A percentile compares a stretch with the other conserved stretches of the same genome.
Conservation (phyloP, 2,888 invertebrate genomes). For the Ophioninae sp. region DNA sequence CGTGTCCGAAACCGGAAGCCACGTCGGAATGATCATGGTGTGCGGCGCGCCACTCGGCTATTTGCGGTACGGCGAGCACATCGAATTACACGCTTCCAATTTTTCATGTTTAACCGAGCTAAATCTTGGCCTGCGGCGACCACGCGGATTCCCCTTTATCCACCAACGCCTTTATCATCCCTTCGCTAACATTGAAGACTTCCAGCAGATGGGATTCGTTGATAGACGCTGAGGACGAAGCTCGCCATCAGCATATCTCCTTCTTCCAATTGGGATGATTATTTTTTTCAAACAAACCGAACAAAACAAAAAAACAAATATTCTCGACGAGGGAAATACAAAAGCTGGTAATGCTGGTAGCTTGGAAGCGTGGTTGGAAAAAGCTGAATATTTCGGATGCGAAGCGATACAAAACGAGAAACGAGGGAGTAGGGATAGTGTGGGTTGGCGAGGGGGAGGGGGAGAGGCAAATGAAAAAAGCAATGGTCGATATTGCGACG, state of each 20-base stretch:
- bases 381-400: constrained; percentile 1
- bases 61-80: constrained; percentile 12
- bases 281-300: background rate
- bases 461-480: constrained; percentile 4
- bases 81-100: constrained; percentile 54
- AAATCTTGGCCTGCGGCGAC: background rate
- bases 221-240: background rate
- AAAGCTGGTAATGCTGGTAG: background rate
- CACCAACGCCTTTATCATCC: constrained; percentile 10
- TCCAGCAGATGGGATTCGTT: background rate
- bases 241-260: background rate
- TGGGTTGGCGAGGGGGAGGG: background rate
- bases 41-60: background rate
- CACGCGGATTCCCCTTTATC: constrained; percentile 3
- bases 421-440: background rate
- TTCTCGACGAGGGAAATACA: background rate
- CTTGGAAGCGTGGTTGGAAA: background rate
- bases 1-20: constrained; percentile 41
- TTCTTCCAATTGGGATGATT: background rate
- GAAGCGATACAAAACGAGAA: background rate
- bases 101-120: constrained; percentile 25
- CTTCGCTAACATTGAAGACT: background rate
- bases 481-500: constrained; percentile 41
- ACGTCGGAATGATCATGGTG: constrained; percentile 24
- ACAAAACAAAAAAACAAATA: background rate